Evolutionary conservation across 2,113 vertebrate species (phyloP).

Genomic region (Damaliscus lunatus): DNA sequence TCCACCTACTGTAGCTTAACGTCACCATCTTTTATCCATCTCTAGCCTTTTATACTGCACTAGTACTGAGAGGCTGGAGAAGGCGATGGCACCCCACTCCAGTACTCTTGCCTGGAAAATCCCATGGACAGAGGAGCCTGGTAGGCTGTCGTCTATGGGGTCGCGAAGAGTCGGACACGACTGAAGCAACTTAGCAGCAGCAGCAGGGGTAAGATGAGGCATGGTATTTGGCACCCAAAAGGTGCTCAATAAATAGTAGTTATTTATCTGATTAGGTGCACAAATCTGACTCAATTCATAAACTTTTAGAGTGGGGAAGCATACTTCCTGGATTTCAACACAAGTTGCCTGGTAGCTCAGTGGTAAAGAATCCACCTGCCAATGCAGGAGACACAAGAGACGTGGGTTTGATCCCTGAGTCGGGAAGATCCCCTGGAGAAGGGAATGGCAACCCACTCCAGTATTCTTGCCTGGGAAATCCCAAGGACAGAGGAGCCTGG

Average conservation of each 20-base stretch:
- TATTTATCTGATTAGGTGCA: conserved; percentile 18
- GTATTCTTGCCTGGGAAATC: background rate
- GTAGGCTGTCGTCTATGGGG: too few relatives aligned
- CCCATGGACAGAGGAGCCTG: too few relatives aligned
- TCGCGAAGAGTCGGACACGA: too few relatives aligned
- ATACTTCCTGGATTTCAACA: conserved; percentile 43
- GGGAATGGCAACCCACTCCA: background rate
- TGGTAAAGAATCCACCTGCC: background rate
- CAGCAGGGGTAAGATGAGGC: background rate
- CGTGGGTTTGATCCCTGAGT: background rate
- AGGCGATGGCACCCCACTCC: too few relatives aligned
- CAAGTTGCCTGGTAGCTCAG: background rate
- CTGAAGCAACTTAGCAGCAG: too few relatives aligned
- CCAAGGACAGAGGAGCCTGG: background rate
- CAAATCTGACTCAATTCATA: conserved; percentile 32
- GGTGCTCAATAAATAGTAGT: background rate
- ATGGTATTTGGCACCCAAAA: background rate
- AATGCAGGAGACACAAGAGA: background rate
- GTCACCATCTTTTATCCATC: background rate
- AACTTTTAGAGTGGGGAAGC: conserved; percentile 24
- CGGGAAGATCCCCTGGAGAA: background rate
- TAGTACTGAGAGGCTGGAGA: background rate
- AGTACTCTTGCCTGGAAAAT: too few relatives aligned
- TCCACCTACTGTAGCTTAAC: background rate
- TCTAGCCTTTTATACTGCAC: background rate